Evolutionary conservation across 2,888 invertebrate species (phyloP), one percentile per base, ranked within the genome.

Genomic region (Eubasilissa splendida): DNA sequence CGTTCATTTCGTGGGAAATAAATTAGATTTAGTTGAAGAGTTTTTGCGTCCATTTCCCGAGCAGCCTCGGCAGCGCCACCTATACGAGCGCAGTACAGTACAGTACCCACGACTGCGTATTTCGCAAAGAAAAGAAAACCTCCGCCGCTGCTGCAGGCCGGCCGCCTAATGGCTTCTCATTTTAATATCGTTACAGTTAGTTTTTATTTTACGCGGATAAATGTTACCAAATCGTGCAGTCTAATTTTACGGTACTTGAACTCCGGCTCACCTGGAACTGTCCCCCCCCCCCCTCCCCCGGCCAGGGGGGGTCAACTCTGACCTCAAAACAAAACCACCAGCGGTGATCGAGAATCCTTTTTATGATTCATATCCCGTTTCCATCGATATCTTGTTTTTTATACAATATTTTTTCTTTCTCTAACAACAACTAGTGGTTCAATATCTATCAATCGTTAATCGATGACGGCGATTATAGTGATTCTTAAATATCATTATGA

Each of bases 241-340:
- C 80, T 81, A 84, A 84, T 84, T 84, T 84, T 80, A 84, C 83
- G 84, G 82, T 83, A 77, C 81, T 84, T 84, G 79, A 83, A 81
- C 82, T 78, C 80, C 66, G 77, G 82, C 79, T 82, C 81, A 78
- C 78, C 78, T 80, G 71, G 78, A 80, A 80, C 76, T 80, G 80
- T 78, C 78, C 80, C 60, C 78, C 77, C 75, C 52, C 79, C 74
- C 78, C 77, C 75, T 53, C 79, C 74, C 14, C 60, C 5, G 33
- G 31, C 10, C 63, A 63, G 5, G 63, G 63, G 63, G 42, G n/a
- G 10, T 63, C 63, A 9, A 63, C 7, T 5, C 33, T 63, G n/a
- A 33, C 31, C 9, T 9, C 63, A 4, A 7, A 42, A 42, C 42
- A 42, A 7, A 5, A 7, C 42, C 42, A 42, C 7, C 42, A 22